Conservation (phyloP, 2,113 vertebrate species). For the Hyaena hyaena region DNA sequence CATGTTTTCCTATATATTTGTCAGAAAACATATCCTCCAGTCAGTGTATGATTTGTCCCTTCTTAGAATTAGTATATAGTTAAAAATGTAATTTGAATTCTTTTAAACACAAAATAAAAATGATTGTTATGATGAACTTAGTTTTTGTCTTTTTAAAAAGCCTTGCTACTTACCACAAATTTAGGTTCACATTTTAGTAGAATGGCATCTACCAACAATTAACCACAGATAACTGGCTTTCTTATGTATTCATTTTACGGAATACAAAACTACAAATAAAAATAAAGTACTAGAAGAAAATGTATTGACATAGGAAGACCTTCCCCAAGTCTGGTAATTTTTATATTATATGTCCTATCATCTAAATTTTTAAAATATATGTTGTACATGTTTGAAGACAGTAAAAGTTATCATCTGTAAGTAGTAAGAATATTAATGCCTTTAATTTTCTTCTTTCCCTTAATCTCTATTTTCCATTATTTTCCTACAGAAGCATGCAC, state of each 20-base stretch:
- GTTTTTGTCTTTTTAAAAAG: background rate
- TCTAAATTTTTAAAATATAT: background rate
- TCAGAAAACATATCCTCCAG: background rate
- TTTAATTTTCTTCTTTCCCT: background rate
- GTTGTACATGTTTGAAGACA: background rate
- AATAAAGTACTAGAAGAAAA: background rate
- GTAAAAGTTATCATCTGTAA: background rate
- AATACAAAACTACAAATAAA: background rate
- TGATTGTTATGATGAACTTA: background rate
- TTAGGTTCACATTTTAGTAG: constrained; percentile 39
- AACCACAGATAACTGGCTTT: background rate
- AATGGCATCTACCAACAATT: background rate
- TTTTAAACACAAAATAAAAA: background rate
- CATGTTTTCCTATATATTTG: no score
- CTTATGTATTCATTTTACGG: background rate
- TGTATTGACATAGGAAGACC: background rate
- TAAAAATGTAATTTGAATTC: background rate
- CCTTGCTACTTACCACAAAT: background rate
- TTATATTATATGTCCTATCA: background rate
- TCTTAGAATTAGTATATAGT: background rate
- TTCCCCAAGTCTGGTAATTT: background rate
- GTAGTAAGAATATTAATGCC: background rate
- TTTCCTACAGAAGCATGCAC: background rate
- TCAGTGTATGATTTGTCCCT: accelerated
- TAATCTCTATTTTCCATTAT: background rate